Evolutionary conservation across 2,113 vertebrate genomes (phyloP).

Genomic region (Bubalus kerabau): DNA sequence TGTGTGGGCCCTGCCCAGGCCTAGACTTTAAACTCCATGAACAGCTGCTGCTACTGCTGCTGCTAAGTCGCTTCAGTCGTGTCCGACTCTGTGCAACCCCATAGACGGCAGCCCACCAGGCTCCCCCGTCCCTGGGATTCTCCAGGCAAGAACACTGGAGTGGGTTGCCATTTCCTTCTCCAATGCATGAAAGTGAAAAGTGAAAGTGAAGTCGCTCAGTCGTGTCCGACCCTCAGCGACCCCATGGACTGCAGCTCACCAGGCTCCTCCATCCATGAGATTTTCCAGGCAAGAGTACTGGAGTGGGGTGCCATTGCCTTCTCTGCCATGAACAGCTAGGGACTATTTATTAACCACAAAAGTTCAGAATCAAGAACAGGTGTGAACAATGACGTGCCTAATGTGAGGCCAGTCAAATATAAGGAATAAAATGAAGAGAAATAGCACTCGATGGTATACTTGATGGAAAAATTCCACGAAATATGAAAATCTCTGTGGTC

Average conservation of each 20-base stretch:
- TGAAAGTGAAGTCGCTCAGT: not conserved
- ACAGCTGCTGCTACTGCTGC: not conserved
- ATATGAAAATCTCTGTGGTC: not conserved
- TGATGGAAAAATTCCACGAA: not conserved
- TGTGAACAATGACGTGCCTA: not conserved
- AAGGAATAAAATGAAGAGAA: not conserved
- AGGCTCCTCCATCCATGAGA: not conserved
- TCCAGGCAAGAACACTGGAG: not conserved
- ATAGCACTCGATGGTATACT: fast-evolving
- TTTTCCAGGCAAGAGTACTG: not conserved
- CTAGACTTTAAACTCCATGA: not conserved
- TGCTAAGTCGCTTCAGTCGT: too few species aligned
- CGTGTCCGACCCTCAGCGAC: not conserved
- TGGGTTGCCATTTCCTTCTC: not conserved
- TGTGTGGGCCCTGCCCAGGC: not conserved
- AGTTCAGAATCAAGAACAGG: not conserved
- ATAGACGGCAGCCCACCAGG: not conserved
- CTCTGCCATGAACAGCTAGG: not conserved
- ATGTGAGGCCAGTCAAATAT: not conserved
- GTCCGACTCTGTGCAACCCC: not conserved
- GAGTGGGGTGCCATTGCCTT: not conserved
- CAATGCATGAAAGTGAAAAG: not conserved
- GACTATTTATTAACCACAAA: not conserved
- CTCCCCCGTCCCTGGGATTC: not conserved
- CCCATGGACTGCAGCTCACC: not conserved